Evolutionary conservation across 2,113 vertebrate species (phyloP).

Genomic region (Psittacula cyanocephala): DNA sequence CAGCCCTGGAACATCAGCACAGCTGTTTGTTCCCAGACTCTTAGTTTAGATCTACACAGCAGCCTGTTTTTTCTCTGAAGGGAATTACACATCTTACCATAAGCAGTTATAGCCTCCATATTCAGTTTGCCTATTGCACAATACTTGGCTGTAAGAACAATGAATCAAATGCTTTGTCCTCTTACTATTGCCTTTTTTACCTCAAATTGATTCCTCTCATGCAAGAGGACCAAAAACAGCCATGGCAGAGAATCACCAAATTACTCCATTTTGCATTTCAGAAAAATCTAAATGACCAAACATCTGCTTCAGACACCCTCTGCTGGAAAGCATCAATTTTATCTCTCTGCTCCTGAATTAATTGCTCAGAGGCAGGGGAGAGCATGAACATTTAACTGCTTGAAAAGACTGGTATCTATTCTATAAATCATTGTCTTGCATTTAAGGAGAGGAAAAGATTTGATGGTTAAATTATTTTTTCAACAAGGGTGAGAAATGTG

Average conservation of each 20-base stretch:
- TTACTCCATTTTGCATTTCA: not conserved
- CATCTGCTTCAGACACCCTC: slow-evolving; percentile 22
- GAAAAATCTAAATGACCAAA: not conserved
- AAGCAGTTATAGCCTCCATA: not conserved
- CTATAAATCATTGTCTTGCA: not conserved
- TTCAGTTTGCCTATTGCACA: not conserved
- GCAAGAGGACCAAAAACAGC: not conserved
- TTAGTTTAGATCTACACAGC: not conserved
- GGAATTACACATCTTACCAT: not conserved
- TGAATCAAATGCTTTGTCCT: not conserved
- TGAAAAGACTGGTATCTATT: not conserved
- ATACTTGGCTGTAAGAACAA: not conserved
- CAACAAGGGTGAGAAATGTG: not conserved
- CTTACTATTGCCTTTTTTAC: not conserved
- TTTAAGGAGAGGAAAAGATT: not conserved
- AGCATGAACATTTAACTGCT: not conserved
- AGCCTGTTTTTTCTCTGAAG: not conserved
- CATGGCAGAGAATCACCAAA: not conserved
- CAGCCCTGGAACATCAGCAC: not conserved
- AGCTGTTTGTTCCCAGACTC: slow-evolving; percentile 21
- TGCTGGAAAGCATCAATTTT: slow-evolving; percentile 14
- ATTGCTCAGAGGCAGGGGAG: not conserved
- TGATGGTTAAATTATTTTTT: not conserved
- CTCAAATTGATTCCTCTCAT: not conserved
- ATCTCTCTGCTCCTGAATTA: not conserved